Conservation (phyloP, 2,113 vertebrate species). For the Platichthys flesus region DNA sequence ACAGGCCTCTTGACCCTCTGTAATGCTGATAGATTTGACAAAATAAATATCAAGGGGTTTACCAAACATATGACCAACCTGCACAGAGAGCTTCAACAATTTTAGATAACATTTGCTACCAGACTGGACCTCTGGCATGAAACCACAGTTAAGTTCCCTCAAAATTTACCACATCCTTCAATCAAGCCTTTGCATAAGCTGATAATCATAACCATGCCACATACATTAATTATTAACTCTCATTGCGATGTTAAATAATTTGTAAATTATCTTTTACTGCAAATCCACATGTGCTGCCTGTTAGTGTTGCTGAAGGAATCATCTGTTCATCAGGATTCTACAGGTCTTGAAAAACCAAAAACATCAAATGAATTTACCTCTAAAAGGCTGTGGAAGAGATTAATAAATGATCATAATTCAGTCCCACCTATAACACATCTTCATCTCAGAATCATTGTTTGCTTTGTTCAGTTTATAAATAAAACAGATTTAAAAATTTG, state of each 20-base stretch:
- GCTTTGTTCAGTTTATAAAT: constrained; percentile 2
- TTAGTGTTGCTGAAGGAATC: neutral
- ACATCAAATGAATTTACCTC: neutral
- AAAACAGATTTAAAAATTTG: neutral
- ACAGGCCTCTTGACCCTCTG: constrained; percentile 1
- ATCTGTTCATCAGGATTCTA: neutral
- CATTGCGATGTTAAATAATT: too few relatives aligned
- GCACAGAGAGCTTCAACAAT: neutral
- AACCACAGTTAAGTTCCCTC: too few relatives aligned
- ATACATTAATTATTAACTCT: too few relatives aligned
- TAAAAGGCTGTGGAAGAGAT: neutral
- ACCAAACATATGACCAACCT: neutral
- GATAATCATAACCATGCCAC: too few relatives aligned
- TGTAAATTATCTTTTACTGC: too few relatives aligned
- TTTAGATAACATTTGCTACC: neutral
- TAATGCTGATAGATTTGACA: neutral
- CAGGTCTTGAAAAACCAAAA: too few relatives aligned
- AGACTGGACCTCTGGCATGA: too few relatives aligned
- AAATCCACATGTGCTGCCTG: too few relatives aligned
- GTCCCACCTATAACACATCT: neutral
- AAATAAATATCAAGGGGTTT: neutral
- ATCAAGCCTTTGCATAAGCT: too few relatives aligned
- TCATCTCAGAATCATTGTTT: constrained; percentile 2
- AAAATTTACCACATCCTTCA: too few relatives aligned
- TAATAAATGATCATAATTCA: too few relatives aligned